A percentile compares a stretch with the other conserved stretches of the same genome.
Evolutionary conservation across 2,113 vertebrate species (phyloP).

Genomic region (Catagonus wagneri): DNA sequence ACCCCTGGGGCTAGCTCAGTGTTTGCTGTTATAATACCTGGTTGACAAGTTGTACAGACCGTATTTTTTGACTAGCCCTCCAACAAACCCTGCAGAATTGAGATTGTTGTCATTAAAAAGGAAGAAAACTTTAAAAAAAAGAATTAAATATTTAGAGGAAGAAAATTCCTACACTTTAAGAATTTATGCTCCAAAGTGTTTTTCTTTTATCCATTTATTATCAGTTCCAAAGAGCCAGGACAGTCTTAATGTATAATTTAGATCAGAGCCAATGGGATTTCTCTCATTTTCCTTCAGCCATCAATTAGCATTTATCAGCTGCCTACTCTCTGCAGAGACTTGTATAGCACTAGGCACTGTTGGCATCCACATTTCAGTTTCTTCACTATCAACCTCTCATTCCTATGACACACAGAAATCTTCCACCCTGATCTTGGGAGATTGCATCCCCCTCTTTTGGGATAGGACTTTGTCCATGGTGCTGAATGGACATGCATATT

Average conservation of each 20-base stretch:
- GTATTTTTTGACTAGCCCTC: constrained; percentile 4
- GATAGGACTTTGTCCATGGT: background rate
- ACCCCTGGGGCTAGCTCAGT: background rate
- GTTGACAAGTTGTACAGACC: background rate
- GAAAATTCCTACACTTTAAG: constrained; percentile 47
- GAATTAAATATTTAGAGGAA: constrained; percentile 44
- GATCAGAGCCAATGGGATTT: constrained; percentile 41
- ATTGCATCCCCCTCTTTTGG: accelerated
- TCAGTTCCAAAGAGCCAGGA: background rate
- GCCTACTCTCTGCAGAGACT: background rate
- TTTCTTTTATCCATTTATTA: constrained; percentile 60
- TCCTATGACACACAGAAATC: background rate
- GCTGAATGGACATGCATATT: background rate
- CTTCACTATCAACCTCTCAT: background rate
- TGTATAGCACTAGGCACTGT: background rate
- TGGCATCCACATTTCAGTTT: background rate
- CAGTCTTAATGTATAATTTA: constrained; percentile 62
- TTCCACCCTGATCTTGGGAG: background rate
- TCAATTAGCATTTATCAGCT: constrained; percentile 24
- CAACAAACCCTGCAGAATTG: background rate
- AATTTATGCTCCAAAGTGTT: constrained; percentile 41
- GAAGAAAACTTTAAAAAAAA: background rate
- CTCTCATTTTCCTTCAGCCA: constrained; percentile 39
- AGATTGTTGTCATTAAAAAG: constrained; percentile 46
- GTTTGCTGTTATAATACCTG: background rate